Evolutionary conservation across 2,113 vertebrate genomes (phyloP).

Genomic region (Otolemur garnettii): DNA sequence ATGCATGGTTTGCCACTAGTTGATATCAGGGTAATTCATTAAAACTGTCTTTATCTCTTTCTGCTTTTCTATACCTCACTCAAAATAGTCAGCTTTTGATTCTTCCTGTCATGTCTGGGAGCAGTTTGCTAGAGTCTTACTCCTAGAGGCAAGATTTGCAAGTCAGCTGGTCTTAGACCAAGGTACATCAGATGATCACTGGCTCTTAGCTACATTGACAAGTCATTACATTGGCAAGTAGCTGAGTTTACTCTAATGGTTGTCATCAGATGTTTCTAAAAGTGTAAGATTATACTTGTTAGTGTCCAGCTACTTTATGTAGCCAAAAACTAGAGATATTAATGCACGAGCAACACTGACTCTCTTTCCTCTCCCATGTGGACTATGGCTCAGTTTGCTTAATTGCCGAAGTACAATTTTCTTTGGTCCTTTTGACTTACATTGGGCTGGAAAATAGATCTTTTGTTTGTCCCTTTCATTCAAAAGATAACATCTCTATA

Average conservation of each 20-base stretch:
- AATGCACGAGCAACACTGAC: background rate
- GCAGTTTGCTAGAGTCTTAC: background rate
- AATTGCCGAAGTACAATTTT: constrained; percentile 58
- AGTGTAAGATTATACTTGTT: background rate
- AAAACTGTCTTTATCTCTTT: background rate
- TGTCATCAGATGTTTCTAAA: constrained; percentile 13
- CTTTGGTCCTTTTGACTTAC: constrained; percentile 51
- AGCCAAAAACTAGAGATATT: constrained; percentile 25
- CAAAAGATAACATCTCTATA: constrained; percentile 66
- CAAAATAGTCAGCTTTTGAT: background rate
- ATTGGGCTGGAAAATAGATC: constrained; percentile 58
- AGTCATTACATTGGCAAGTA: constrained; percentile 28
- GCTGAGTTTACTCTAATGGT: background rate
- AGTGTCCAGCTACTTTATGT: background rate
- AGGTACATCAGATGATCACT: background rate
- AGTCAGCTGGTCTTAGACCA: background rate
- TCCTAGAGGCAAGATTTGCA: background rate
- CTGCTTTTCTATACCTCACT: background rate
- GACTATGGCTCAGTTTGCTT: constrained; percentile 57
- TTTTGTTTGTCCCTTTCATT: constrained; percentile 70
- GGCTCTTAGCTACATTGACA: background rate
- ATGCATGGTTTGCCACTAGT: background rate
- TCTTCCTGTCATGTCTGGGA: background rate
- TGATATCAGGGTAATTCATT: background rate
- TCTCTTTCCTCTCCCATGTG: constrained; percentile 27